phyloP scores from a whole-genome alignment of 2,797 vertebrate species.

The Tarsius wallacei region DNA sequence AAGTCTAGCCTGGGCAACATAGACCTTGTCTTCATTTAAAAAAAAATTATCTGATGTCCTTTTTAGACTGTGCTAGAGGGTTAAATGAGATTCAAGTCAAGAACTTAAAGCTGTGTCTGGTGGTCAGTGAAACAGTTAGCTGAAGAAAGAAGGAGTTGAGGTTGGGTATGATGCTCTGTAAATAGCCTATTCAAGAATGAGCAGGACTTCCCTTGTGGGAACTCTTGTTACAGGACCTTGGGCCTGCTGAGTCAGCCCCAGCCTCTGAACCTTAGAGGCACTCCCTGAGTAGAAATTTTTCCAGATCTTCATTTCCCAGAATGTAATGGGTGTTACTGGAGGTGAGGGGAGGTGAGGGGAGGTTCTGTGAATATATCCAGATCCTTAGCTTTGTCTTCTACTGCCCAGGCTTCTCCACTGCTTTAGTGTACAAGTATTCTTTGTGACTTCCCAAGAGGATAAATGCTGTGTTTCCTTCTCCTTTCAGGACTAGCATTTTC shows the following conservation, averaged over 20 bases:
- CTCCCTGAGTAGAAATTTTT: background rate
- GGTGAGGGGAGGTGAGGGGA: background rate
- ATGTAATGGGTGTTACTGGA: background rate
- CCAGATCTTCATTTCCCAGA: background rate
- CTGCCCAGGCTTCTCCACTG: background rate
- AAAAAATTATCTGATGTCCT: background rate
- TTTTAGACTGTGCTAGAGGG: background rate
- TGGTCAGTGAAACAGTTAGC: background rate
- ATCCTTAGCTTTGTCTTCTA: background rate
- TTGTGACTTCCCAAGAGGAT: background rate
- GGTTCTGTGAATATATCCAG: background rate
- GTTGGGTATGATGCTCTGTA: background rate
- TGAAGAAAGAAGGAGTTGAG: background rate
- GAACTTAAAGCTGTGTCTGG: background rate
- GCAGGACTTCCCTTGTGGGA: background rate
- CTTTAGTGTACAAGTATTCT: background rate
- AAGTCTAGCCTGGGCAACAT: background rate
- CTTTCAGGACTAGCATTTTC: background rate
- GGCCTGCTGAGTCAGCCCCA: background rate
- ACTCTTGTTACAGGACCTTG: background rate
- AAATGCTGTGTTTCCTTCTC: background rate
- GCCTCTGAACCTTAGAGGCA: background rate
- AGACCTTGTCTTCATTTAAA: background rate
- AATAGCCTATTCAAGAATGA: background rate
- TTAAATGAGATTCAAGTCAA: background rate